Evolutionary conservation across 1,140 invertebrate species (phyloP).

Genomic region (Nixonia krombeini): DNA sequence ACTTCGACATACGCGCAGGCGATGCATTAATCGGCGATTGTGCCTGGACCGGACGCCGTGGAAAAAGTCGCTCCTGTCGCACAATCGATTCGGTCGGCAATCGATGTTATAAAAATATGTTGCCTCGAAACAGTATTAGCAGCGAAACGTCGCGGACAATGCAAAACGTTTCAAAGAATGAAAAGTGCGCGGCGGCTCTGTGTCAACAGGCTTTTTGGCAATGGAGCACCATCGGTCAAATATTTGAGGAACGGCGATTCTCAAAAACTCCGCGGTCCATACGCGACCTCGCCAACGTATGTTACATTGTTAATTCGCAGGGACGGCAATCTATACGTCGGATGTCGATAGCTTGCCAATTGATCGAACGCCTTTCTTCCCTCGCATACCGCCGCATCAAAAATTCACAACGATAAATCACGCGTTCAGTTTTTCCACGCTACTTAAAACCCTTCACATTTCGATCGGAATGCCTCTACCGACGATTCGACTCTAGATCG

Average conservation of each 20-base stretch:
- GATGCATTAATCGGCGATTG: conserved; percentile 20
- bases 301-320: conserved; percentile 35
- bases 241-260: conserved; percentile 57
- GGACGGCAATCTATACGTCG: neutral
- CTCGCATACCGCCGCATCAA: no score
- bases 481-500: no score
- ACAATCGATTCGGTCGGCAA: neutral
- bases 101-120: no score
- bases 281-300: neutral
- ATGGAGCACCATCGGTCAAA: conserved; percentile 61
- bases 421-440: no score
- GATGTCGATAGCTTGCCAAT: conserved; percentile 30
- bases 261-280: conserved; percentile 46
- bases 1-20: no score
- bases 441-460: no score
- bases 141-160: conserved; percentile 7
- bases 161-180: conserved; percentile 5
- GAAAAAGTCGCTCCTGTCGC: neutral
- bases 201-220: conserved; percentile 58
- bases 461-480: no score
- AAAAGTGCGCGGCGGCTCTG: conserved; percentile 23
- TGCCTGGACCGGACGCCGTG: conserved; percentile 17
- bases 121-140: conserved; percentile 5
- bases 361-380: no score
- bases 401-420: no score